Evolutionary conservation across 2,113 vertebrate genomes (phyloP).

Genomic region (Crotophaga sulcirostris): DNA sequence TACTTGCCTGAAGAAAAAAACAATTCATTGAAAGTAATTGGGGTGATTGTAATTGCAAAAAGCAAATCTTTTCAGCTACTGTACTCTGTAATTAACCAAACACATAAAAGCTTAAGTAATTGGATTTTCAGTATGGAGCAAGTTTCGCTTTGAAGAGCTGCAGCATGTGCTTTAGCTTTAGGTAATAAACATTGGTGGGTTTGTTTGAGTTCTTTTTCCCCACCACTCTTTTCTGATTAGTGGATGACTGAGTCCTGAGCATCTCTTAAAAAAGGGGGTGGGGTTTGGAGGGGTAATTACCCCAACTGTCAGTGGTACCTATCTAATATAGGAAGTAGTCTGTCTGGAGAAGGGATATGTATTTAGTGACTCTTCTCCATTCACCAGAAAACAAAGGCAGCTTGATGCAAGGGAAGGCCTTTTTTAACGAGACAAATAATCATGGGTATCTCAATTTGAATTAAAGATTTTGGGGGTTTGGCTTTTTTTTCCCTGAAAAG

Average conservation of each 20-base stretch:
- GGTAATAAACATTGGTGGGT: neutral
- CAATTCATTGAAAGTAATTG: neutral
- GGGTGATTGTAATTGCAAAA: conserved; percentile 13
- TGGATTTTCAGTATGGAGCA: neutral
- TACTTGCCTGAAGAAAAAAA: neutral
- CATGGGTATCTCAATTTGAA: neutral
- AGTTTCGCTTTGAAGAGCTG: neutral
- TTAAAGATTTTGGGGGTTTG: neutral
- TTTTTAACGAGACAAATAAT: neutral
- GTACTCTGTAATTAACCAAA: neutral
- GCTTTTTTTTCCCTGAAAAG: accelerated
- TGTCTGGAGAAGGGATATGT: neutral
- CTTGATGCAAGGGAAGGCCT: neutral
- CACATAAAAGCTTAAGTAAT: neutral
- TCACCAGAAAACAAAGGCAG: neutral
- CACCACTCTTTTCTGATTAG: neutral
- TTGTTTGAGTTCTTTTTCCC: neutral
- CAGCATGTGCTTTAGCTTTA: neutral
- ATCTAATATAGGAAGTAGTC: neutral
- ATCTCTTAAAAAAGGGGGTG: neutral
- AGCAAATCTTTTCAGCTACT: neutral
- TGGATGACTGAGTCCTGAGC: neutral
- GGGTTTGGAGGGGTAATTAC: neutral
- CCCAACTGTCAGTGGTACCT: neutral
- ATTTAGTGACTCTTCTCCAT: neutral